Evolutionary conservation across 1,140 invertebrate species (phyloP).

Genomic region (Aricia agestis): DNA sequence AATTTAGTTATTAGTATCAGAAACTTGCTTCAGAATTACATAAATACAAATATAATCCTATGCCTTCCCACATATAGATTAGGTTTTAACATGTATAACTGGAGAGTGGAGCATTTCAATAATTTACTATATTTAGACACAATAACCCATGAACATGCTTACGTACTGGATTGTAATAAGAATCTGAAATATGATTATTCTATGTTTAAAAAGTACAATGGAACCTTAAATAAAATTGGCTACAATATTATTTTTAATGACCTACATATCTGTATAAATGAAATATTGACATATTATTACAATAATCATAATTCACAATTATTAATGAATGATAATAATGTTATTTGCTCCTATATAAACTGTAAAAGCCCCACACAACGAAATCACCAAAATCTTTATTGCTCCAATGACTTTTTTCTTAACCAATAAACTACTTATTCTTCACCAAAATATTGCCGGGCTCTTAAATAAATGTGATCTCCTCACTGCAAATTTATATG

Average conservation of each 20-base stretch:
- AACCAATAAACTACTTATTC: not conserved
- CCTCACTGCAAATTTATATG: not conserved
- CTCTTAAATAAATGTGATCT: no score
- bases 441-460: not conserved
- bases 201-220: not conserved
- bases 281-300: not conserved
- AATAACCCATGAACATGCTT: not conserved
- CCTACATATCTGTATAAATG: not conserved
- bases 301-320: no score
- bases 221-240: not conserved
- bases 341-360: no score
- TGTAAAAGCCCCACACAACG: not conserved
- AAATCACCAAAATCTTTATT: not conserved
- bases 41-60: not conserved
- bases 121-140: not conserved
- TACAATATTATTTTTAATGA: not conserved
- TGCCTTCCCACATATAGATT: not conserved
- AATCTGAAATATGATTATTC: not conserved
- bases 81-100: not conserved
- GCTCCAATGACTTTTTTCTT: not conserved
- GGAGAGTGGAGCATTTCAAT: slow-evolving; percentile 2
- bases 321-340: no score
- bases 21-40: not conserved
- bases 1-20: not conserved
- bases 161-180: not conserved